phyloP scores from a whole-genome alignment of 2,888 invertebrate genomes.

The Melitaea athalia region DNA sequence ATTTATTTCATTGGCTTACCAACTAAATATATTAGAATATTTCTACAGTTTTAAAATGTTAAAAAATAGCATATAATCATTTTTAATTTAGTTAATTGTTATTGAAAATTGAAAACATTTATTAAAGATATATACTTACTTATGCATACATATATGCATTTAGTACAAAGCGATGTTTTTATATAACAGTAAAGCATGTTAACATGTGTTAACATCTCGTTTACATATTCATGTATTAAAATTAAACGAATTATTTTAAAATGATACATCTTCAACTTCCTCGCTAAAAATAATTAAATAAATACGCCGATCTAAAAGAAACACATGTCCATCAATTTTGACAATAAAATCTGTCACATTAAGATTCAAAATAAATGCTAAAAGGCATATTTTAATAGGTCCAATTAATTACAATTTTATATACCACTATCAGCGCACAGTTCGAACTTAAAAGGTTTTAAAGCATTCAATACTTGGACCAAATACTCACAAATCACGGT shows the following conservation, averaged over 20 bases:
- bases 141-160: too few species aligned
- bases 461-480: conserved; percentile 68
- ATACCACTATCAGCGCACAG: conserved; percentile 61
- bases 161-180: too few species aligned
- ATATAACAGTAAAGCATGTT: background rate
- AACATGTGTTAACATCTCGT: background rate
- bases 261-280: background rate
- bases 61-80: too few species aligned
- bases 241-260: background rate
- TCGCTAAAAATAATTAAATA: background rate
- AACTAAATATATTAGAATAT: too few species aligned
- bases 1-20: too few species aligned
- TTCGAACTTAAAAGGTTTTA: conserved; percentile 76
- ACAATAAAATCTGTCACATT: conserved; percentile 26
- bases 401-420: conserved; percentile 76
- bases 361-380: conserved; percentile 34
- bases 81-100: too few species aligned
- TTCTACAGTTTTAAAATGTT: too few species aligned
- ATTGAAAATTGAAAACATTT: too few species aligned
- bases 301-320: conserved; percentile 13
- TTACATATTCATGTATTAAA: background rate
- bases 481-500: conserved; percentile 69
- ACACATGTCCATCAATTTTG: conserved; percentile 22
- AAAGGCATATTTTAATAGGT: conserved; percentile 59
- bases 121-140: too few species aligned